Evolutionary conservation across 2,797 vertebrate genomes (phyloP), one percentile per base, ranked within the genome.

Genomic region (Catamblyrhynchus diadema): DNA sequence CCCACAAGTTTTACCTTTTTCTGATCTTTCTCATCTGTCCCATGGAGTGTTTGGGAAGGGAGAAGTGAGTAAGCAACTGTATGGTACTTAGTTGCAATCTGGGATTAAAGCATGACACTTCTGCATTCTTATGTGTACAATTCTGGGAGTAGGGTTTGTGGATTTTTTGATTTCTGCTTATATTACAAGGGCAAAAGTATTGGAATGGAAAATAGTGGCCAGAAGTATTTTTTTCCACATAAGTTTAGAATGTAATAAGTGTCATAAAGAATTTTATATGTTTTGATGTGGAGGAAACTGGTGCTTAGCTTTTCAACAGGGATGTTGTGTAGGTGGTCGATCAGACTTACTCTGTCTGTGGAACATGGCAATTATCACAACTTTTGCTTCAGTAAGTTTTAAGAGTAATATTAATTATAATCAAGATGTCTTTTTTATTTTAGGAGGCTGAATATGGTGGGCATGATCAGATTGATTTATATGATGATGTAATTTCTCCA

Each of bases 401-500:
- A 74, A 64, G 77, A 45, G 24, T 53, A 87, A 39, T 47, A 37
- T 70, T 12, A 72, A 87, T 37, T 93, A 53, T 96, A 94, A 97
- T 83, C 28, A 87, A 89, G 23, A 44, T 93, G 21, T 78, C 69
- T 74, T 87, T 78, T 95, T 27, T 96, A 27, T 96, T 89, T 96
- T 95, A 99, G 99, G 99, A 99, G 97, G 95, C 99, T 41, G 99
- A 99, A 96, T 99, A 99, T 96, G 98, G 99, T 72, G 99, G 99
- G 67, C 99, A 99, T 37, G 99, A 99, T 78, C 99, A 99, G 95
- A 99, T 99, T 93, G 99, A 99, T 98, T 95, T 99, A 66, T 99
- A 99, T 70, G 99, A 99, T 95, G 99, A 99, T 94, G 99, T 99
- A 91, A 99, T 99, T 96, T 99, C 99, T 80, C 99, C 99, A 78